Evolutionary conservation across 1,140 invertebrate species (phyloP), one percentile per base, ranked within the genome.

Genomic region (Galleria mellonella): DNA sequence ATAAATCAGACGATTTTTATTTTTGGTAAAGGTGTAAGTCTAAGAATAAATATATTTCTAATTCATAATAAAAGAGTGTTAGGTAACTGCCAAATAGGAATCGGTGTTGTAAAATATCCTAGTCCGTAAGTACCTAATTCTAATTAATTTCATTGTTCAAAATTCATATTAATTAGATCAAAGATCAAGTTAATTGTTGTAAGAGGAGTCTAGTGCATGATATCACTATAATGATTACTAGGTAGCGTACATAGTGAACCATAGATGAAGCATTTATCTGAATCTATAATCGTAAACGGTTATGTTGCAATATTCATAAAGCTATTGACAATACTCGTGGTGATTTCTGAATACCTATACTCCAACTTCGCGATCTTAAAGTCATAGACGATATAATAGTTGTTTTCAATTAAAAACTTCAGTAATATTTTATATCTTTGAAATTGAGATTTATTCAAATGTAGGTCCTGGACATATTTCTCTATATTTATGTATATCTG

Each of bases 51-150:
- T 13, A 28, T 54, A 60, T 55, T 58, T 43, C 54, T 63, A 51
- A 60, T 55, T 58, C 41, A 51, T 63, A 51, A 60, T 57, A 43
- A 62, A n/a, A 47, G 61, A 64, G 54, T 62, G 51, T 77, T 78
- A 82, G 71, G 58, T 77, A 63, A 84, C 77, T 84, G 81, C 74
- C 81, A 84, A 82, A 82, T 82, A 81, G 64, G 57, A 70, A 60
- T 73, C 66, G 61, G 54, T 83, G 68, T 82, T 74, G 65, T 78
- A 72, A 72, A 62, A 67, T 65, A 68, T 66, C 72, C 63, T 78
- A 83, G 74, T 68, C 58, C 63, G 14, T 83, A 83, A 78, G 56
- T 62, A 60, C 44, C 38, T 66, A 58, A 58, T 57, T 62, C 47
- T 63, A 67, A 62, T 54, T 55, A 55, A 64, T 44, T 55, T 66